These are phyloP conservation scores for Nyleta sp. DNA, from an alignment of 2,888 invertebrate genomes.

Conservation along the genomic window DNA sequence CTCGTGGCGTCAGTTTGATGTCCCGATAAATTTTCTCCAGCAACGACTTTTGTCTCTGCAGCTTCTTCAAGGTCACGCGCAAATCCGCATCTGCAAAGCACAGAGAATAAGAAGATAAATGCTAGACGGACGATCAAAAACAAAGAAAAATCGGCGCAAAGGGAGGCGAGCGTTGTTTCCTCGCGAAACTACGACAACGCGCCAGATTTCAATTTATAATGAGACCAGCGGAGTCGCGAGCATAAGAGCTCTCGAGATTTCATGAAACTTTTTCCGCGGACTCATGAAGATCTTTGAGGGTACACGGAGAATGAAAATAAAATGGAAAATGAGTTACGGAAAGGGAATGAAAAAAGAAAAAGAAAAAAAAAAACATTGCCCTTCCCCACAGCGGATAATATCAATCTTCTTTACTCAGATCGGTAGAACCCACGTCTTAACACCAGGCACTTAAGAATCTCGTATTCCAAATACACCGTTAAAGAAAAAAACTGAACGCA, in stretches of 20 bases:
- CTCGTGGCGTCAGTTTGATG: conserved; percentile 88
- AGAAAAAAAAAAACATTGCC: no score
- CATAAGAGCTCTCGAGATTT: conserved; percentile 40
- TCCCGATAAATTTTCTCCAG: conserved; percentile 77
- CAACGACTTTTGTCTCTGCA: conserved; percentile 75
- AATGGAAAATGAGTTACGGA: no score
- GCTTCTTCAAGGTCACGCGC: conserved; percentile 73
- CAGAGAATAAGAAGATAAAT: background rate
- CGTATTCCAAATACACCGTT: no score
- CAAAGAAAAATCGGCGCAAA: background rate
- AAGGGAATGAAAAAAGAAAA: no score
- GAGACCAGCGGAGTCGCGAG: conserved; percentile 26
- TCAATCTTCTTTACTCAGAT: no score
- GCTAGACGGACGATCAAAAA: background rate
- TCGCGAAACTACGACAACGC: no score
- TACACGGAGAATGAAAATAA: conserved; percentile 19
- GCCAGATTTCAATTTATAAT: conserved; percentile 58
- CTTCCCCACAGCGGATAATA: no score
- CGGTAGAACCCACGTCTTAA: no score
- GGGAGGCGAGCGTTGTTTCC: conserved; percentile 7
- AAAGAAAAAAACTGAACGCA: no score
- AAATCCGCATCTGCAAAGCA: conserved; percentile 70
- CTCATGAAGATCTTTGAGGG: conserved; percentile 26
- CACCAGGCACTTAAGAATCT: no score
- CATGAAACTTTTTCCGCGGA: conserved; percentile 48